A percentile compares a stretch with the other conserved stretches of the same genome.
phyloP scores from a whole-genome alignment of 2,888 invertebrate species.

The Pyrochroa serraticornis region DNA sequence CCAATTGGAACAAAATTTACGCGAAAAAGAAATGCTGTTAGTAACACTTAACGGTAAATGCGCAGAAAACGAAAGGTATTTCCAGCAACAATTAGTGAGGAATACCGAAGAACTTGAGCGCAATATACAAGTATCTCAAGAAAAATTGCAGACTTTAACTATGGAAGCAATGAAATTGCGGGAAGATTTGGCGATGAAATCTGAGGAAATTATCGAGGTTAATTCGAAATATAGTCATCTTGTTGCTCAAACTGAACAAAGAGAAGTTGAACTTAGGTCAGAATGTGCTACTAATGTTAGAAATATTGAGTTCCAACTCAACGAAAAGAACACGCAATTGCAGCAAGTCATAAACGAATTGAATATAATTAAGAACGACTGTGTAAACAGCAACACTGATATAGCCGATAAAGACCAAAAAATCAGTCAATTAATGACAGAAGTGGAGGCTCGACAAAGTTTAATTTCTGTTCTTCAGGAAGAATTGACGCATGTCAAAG shows the following conservation, averaged over 20 bases:
- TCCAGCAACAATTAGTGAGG: neutral
- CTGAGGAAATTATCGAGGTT: conserved; percentile 25
- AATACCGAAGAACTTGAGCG: conserved; percentile 8
- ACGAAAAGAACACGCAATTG: conserved; percentile 38
- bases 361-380: conserved; percentile 47
- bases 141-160: conserved; percentile 19
- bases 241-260: neutral
- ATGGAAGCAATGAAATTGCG: conserved; percentile 25
- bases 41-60: conserved; percentile 4
- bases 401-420: conserved; percentile 43
- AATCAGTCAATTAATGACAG: conserved; percentile 38
- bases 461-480: conserved; percentile 49
- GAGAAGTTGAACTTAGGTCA: conserved; percentile 34
- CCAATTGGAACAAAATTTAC: conserved; percentile 12
- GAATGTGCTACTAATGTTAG: conserved; percentile 60
- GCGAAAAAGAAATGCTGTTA: conserved; percentile 12
- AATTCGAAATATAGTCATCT: conserved; percentile 53
- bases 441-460: conserved; percentile 41
- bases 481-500: conserved; percentile 50
- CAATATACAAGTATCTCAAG: conserved; percentile 22
- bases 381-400: conserved; percentile 36
- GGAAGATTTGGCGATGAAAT: conserved; percentile 22
- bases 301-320: conserved; percentile 32
- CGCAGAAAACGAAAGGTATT: conserved; percentile 1
- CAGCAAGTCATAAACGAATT: conserved; percentile 38